These are phyloP conservation scores for Momotus momota DNA, from an alignment of 2,797 vertebrate species.

Conservation along the genomic window DNA sequence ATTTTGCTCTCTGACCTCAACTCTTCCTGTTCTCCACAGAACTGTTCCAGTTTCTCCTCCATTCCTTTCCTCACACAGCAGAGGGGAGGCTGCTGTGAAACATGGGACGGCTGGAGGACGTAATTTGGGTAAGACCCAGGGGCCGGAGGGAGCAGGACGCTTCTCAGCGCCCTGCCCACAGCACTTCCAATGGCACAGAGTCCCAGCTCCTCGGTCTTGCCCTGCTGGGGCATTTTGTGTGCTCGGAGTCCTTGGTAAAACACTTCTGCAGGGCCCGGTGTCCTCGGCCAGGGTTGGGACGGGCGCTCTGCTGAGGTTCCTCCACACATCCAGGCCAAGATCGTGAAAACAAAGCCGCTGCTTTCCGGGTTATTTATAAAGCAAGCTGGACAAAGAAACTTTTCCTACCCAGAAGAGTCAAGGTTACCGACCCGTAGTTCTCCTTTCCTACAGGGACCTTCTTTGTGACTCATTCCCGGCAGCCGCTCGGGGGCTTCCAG, in stretches of 20 bases:
- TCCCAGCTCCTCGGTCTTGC: neutral
- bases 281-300: neutral
- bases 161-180: neutral
- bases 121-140: neutral
- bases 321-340: accelerated
- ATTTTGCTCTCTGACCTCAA: too few species aligned
- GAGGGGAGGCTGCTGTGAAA: too few species aligned
- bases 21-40: too few species aligned
- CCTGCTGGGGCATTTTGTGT: accelerated
- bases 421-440: neutral
- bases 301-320: neutral
- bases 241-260: neutral
- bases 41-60: too few species aligned
- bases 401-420: neutral
- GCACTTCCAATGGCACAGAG: neutral
- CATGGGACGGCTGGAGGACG: too few species aligned
- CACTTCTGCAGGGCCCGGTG: neutral
- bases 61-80: too few species aligned
- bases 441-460: neutral
- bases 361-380: slow-evolving; percentile 27
- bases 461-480: neutral
- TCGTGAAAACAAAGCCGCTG: neutral
- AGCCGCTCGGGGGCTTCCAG: neutral
- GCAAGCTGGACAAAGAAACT: slow-evolving; percentile 9
- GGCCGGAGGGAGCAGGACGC: neutral